Conservation (phyloP, 2,113 vertebrate genomes). For the Xenopus laevis region DNA sequence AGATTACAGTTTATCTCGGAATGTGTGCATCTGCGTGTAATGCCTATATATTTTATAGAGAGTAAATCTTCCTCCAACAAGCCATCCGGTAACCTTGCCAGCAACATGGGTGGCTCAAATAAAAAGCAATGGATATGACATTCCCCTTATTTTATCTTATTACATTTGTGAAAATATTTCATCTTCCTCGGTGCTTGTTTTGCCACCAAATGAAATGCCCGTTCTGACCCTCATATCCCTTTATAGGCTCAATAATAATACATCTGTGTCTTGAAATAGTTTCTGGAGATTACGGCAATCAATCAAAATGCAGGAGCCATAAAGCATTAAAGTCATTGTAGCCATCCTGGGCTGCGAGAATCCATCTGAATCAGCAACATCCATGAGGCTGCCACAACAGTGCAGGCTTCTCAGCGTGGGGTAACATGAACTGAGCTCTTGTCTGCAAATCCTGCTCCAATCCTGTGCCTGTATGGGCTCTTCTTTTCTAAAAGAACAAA, state of each 20-base stretch:
- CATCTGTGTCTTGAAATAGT: slow-evolving; percentile 73
- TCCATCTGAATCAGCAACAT: slow-evolving; percentile 70
- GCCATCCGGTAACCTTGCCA: no score
- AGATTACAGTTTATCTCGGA: no score
- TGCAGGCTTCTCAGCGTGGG: background rate
- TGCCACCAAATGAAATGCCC: slow-evolving; percentile 62
- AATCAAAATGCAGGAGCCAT: slow-evolving; percentile 73
- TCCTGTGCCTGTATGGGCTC: background rate
- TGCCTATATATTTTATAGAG: no score
- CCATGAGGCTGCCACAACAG: background rate
- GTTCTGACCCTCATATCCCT: slow-evolving; percentile 69
- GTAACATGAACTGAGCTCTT: background rate
- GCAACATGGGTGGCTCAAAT: no score
- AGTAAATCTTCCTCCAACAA: no score
- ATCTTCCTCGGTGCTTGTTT: slow-evolving; percentile 58
- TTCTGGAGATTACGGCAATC: slow-evolving; percentile 73
- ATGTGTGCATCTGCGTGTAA: no score
- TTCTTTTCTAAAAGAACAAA: background rate
- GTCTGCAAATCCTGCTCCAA: background rate
- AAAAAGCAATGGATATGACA: background rate
- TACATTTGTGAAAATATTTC: slow-evolving; percentile 61
- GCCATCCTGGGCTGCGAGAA: slow-evolving; percentile 63
- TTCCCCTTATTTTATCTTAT: slow-evolving; percentile 53
- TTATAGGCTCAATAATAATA: slow-evolving; percentile 63
- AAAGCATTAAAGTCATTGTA: slow-evolving; percentile 72